Evolutionary conservation across 2,888 invertebrate species (phyloP).

Genomic region (Napeogenes inachia): DNA sequence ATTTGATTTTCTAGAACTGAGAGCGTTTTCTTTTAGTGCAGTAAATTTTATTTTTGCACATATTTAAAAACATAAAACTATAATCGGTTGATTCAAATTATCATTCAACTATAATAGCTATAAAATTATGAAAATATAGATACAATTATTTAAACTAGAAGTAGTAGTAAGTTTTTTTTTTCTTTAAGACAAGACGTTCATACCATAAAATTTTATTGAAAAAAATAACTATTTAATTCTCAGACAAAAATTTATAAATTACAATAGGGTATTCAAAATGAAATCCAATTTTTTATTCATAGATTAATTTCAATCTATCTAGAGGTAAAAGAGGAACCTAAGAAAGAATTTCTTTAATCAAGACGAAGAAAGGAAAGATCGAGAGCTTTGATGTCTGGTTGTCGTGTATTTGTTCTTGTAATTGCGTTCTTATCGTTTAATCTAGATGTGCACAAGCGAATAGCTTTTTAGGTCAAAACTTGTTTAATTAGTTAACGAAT

Average conservation of each 20-base stretch:
- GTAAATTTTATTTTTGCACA: constrained; percentile 3
- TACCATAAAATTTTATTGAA: no score
- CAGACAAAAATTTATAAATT: no score
- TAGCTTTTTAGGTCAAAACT: background rate
- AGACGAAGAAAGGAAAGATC: constrained; percentile 2
- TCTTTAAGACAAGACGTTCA: no score
- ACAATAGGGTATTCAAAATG: background rate
- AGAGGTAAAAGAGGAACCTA: background rate
- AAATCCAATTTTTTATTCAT: background rate
- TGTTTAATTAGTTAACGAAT: background rate
- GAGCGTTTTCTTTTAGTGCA: background rate
- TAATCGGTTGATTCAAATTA: background rate
- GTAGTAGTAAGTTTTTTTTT: no score
- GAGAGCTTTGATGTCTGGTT: constrained; percentile 3
- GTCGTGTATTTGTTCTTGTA: constrained; percentile 6
- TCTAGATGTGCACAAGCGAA: background rate
- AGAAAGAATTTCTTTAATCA: constrained; percentile 6
- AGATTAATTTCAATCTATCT: background rate
- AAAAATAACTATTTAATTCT: background rate
- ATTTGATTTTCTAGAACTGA: constrained; percentile 12
- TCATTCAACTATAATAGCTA: background rate
- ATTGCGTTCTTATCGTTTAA: constrained; percentile 5
- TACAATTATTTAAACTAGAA: no score
- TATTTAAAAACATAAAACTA: no score
- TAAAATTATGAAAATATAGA: no score